Evolutionary conservation across 2,888 invertebrate species (phyloP).

Genomic region (Poecilus cupreus): DNA sequence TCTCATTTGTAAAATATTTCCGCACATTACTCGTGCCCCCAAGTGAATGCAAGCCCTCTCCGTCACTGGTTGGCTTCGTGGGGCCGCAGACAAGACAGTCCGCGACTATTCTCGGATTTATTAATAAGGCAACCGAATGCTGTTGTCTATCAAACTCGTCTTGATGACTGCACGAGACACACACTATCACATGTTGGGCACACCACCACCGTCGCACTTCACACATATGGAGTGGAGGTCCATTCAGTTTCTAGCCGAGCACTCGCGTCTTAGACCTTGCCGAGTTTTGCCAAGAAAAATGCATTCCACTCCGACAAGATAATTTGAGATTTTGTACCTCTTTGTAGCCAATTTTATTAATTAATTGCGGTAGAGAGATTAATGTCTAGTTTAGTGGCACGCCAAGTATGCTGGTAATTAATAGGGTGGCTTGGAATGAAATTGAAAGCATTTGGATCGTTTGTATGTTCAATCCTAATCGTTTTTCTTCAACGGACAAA

Average conservation of each 20-base stretch:
- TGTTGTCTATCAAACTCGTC: slow-evolving; percentile 69
- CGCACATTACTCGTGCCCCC: background rate
- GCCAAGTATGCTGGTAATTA: background rate
- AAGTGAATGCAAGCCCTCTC: background rate
- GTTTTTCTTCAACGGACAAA: no score
- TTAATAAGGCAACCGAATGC: slow-evolving; percentile 71
- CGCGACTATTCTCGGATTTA: slow-evolving; percentile 70
- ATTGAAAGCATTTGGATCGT: background rate
- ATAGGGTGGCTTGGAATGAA: background rate
- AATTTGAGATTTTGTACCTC: background rate
- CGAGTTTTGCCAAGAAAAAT: slow-evolving; percentile 11
- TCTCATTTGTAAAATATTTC: no score
- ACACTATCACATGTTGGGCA: background rate
- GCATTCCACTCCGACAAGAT: background rate
- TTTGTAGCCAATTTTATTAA: slow-evolving; percentile 16
- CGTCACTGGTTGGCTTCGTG: background rate
- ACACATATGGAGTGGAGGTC: background rate
- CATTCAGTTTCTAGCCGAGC: background rate
- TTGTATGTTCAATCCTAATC: background rate
- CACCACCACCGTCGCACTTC: background rate
- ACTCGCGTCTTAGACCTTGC: background rate
- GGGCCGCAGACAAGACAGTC: slow-evolving; percentile 8
- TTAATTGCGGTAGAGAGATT: background rate
- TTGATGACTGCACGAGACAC: slow-evolving; percentile 6
- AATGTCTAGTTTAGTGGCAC: background rate